Evolutionary conservation across 2,888 invertebrate genomes (phyloP).

Genomic region (Nephrotoma appendiculata): DNA sequence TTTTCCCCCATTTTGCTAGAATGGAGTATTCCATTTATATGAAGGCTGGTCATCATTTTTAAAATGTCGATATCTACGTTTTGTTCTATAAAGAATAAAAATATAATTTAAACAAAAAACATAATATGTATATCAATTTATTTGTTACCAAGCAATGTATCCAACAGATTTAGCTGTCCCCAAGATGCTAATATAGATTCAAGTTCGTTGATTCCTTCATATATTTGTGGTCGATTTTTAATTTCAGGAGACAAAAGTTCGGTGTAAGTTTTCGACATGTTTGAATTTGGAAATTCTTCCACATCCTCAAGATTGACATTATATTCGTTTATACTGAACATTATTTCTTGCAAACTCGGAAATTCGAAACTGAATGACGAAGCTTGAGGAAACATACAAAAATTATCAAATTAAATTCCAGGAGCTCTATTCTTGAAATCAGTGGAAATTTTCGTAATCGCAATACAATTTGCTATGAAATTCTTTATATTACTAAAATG

Average conservation of each 20-base stretch:
- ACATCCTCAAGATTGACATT: no score
- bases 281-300: neutral
- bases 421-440: no score
- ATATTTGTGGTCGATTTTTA: neutral
- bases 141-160: neutral
- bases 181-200: neutral
- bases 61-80: slow-evolving; percentile 1
- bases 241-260: neutral
- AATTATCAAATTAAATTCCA: no score
- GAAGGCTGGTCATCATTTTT: slow-evolving; percentile 13
- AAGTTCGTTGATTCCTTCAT: neutral
- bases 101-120: neutral
- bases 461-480: no score
- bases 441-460: no score
- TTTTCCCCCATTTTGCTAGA: slow-evolving; percentile 15
- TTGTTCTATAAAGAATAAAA: slow-evolving; percentile 1
- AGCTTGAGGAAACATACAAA: neutral
- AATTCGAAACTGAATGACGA: neutral
- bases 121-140: neutral
- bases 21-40: slow-evolving; percentile 13
- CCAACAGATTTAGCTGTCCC: neutral
- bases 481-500: no score
- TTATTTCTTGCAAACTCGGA: neutral
- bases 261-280: neutral
- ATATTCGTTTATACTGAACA: neutral